A percentile compares a stretch with the other conserved stretches of the same genome.
These are phyloP conservation scores for Triplophysa yarkandensis DNA, from an alignment of 2,797 vertebrate species.

Conservation along the genomic window DNA sequence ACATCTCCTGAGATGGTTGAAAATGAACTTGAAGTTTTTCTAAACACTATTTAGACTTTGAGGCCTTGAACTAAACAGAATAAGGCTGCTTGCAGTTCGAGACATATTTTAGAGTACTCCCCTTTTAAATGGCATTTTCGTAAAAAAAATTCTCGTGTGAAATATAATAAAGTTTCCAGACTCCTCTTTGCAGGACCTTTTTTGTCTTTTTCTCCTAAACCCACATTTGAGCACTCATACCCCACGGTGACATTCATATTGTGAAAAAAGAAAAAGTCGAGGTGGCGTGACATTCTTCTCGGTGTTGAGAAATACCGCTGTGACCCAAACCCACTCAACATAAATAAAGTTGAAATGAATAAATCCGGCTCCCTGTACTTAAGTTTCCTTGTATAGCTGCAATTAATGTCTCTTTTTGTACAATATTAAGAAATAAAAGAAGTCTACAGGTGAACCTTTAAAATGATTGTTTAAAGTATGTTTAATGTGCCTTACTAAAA, in stretches of 20 bases:
- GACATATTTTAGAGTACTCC: neutral
- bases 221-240: neutral
- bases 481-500: no score
- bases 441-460: conserved; percentile 21
- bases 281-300: conserved; percentile 58
- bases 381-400: conserved; percentile 47
- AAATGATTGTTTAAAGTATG: no score
- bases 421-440: conserved; percentile 25
- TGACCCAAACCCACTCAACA: conserved; percentile 61
- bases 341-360: conserved; percentile 56
- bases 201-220: neutral
- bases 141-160: conserved; percentile 26
- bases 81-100: conserved; percentile 15
- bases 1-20: conserved; percentile 16
- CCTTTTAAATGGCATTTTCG: conserved; percentile 27
- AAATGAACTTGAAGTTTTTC: conserved; percentile 13
- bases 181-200: neutral
- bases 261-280: conserved; percentile 30
- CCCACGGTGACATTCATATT: conserved; percentile 40
- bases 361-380: conserved; percentile 34
- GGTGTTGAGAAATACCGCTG: conserved; percentile 60
- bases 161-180: neutral
- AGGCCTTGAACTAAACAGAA: conserved; percentile 8
- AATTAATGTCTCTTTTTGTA: conserved; percentile 52
- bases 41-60: neutral